Base-by-base conservation (phyloP, 2,797 vertebrate genomes). In the Platyrinchus mystaceus region DNA sequence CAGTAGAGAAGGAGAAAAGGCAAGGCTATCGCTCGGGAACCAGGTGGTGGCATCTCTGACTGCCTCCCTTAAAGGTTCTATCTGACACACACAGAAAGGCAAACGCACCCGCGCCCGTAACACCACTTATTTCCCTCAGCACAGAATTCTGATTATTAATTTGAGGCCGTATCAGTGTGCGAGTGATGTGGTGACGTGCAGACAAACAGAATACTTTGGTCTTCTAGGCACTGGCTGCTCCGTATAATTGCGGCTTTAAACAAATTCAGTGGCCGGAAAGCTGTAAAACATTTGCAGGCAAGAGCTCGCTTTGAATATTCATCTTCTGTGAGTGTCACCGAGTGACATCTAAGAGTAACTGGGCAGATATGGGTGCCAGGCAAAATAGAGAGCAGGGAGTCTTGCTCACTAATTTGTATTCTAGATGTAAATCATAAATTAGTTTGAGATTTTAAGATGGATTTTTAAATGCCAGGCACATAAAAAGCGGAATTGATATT, bases 381-480 rank as follows among this genome's bases (percentile, higher is more conserved):
- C 92, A 91, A 93, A 97, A 91, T 32, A 70, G 59, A 53, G 93
- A 77, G 94, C 13, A 1, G 60, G 87, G 82, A 95, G 69, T 67
- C 91, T 86, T 50, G 93, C 93, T 80, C 7, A 52, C 96, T 97
- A 23, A 97, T 98, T 97, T 71, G 85, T 97, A 97, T 97, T 96
- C 97, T 80, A 69, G 95, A 96, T 94, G 95, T 78, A 95, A 93
- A 94, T 97, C 94, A 96, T 84, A 97, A 97, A 97, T 98, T 96
- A 97, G 97, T 97, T 94, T 50, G 94, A 97, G 97, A 91, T 97
- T 96, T 97, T 95, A 77, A 97, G 97, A 91, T 60, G 96, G 95
- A 26, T 94, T 97, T 98, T 98, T 97, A 96, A 97, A 98, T 98
- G 97, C 97, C 91, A 93, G 94, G 97, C 97, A 96, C 97, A 96